A percentile compares a stretch with the other conserved stretches of the same genome.
phyloP scores from a whole-genome alignment of 2,797 vertebrate genomes.

The Chloroceryle inda region DNA sequence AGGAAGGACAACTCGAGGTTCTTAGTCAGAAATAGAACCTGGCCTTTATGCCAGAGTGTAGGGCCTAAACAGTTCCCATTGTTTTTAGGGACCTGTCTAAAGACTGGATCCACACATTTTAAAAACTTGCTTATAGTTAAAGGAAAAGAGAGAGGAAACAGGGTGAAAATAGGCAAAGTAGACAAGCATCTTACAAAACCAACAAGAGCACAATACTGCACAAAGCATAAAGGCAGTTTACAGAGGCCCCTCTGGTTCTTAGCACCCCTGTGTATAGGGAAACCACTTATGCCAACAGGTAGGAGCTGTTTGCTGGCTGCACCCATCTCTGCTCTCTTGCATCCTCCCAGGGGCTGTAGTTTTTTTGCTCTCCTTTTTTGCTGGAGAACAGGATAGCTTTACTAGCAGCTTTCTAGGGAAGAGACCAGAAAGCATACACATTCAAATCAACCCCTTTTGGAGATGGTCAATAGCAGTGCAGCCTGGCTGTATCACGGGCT shows the following conservation, averaged over 20 bases:
- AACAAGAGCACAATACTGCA: not conserved
- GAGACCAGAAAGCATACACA: not conserved
- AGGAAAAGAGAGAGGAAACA: not conserved
- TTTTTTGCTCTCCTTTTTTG: not conserved
- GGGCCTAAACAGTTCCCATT: not conserved
- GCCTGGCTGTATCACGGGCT: constrained; percentile 1
- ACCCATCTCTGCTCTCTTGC: not conserved
- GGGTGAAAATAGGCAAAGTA: not conserved
- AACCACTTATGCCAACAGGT: not conserved
- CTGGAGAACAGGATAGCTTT: not conserved
- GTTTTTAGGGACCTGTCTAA: not conserved
- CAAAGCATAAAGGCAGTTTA: not conserved
- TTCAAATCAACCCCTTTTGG: constrained; percentile 5
- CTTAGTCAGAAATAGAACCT: not conserved
- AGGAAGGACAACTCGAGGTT: not conserved
- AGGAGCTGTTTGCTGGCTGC: not conserved
- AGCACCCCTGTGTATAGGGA: not conserved
- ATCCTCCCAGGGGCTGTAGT: not conserved
- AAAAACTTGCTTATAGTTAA: not conserved
- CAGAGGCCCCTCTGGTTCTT: not conserved
- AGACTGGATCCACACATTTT: not conserved
- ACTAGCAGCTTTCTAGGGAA: not conserved
- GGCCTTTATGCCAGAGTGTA: not conserved
- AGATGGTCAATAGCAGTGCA: constrained; percentile 1
- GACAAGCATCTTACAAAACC: not conserved